Base-by-base conservation (phyloP, 64 coral and sea anemone genomes). In the Stichodactyla mertensii region DNA sequence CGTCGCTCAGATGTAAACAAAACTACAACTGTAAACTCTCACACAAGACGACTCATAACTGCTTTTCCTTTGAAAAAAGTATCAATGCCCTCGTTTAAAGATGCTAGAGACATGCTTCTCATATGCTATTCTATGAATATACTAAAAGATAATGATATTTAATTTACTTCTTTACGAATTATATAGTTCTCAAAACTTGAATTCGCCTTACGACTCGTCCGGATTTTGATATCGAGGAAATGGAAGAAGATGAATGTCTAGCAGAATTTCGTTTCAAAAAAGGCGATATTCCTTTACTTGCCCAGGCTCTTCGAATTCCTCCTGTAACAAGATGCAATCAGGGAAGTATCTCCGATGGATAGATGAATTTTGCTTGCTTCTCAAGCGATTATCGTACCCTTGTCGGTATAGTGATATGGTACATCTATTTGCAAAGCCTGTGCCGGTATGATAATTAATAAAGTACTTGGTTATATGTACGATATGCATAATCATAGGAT, bases 221-320 rank as follows among this genome's bases (percentile, higher is more conserved):
- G 16, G 51, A 23, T 11, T 85, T 90, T 69, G 55, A 90, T 14
- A 83, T 85, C 11, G 89, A 90, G 18, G 66, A 28, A 16, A 58
- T 86, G 31, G 54, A 12, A 20, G 83, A 85, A 9, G 66, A 74
- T 57, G 69, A 90, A 22, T 90, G 89, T 77, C 9, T 77, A 27
- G 54, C 52, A 12, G 88, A 90, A 61, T 90, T 90, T 59, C 67
- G 52, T 14, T 84, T 85, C 16, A 55, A 54, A 57, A 90, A 90
- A 86, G 24, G 26, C 13, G 89, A 90, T 61, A 77, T 90, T 16
- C 83, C 54, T 27, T 16, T 74, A 10, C 82, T 90, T 77, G 59
- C 69, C 45, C 82, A 85, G 0, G 45, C 58, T 10, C 45, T 90
- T 51, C 54, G 20, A 15, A 78, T 80, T 18, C 60, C 60, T 16